A percentile compares a stretch with the other conserved stretches of the same genome.
Evolutionary conservation across 2,113 vertebrate genomes (phyloP).

Genomic region (Sterrhoptilus dennistouni): DNA sequence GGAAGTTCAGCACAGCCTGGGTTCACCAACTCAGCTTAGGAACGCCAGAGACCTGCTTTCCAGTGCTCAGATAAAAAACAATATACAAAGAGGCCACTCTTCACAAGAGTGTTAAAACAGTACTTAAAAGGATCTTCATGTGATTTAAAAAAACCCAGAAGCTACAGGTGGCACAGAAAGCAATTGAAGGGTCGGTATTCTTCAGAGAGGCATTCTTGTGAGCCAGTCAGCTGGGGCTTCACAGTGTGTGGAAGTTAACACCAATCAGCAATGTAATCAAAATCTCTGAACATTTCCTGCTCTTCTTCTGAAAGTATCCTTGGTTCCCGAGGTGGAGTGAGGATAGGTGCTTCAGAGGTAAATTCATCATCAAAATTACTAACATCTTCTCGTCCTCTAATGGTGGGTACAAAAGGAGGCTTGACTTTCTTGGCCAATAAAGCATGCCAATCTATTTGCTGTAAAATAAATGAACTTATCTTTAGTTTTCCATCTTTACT

Average conservation of each 20-base stretch:
- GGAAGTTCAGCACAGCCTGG: slow-evolving; percentile 43
- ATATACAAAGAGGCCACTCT: slow-evolving; percentile 71
- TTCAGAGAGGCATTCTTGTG: slow-evolving; percentile 60
- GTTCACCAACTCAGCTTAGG: slow-evolving; percentile 56
- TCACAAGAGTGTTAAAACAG: slow-evolving; percentile 67
- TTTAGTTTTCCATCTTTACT: slow-evolving; percentile 22
- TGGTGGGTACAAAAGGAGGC: slow-evolving; percentile 94
- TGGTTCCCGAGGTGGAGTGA: slow-evolving; percentile 95
- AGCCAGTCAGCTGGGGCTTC: slow-evolving; percentile 81
- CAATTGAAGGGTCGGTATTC: slow-evolving; percentile 62
- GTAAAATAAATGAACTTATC: neutral
- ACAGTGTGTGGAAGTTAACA: slow-evolving; percentile 88
- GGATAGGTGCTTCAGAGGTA: slow-evolving; percentile 94
- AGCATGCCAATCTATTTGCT: slow-evolving; percentile 92
- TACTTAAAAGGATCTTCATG: slow-evolving; percentile 76
- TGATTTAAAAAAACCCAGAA: slow-evolving; percentile 68
- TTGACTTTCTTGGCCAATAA: slow-evolving; percentile 94
- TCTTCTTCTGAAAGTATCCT: slow-evolving; percentile 89
- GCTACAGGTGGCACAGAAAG: slow-evolving; percentile 84
- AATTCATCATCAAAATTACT: slow-evolving; percentile 99
- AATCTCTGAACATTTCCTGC: slow-evolving; percentile 95
- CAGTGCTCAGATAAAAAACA: slow-evolving; percentile 88
- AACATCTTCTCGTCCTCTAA: slow-evolving; percentile 91
- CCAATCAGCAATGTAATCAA: slow-evolving; percentile 98
- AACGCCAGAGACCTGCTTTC: slow-evolving; percentile 76